Percentiles rank a stretch among this genome's conserved stretches.
Conservation (phyloP, 2,888 invertebrate genomes). For the Ichneumoninae sp. region DNA sequence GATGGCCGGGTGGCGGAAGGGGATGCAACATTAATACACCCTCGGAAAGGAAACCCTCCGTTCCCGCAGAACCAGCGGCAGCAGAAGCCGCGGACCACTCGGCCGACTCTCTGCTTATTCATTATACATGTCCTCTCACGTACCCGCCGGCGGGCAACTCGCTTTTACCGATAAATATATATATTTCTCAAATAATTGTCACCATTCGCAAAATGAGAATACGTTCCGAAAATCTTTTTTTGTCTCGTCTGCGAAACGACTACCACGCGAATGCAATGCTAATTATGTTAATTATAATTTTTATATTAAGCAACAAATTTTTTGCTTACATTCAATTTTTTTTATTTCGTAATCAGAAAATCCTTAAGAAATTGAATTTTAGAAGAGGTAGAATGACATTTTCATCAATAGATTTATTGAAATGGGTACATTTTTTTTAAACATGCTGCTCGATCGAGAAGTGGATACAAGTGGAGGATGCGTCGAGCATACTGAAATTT, state of each 20-base stretch:
- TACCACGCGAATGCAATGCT: too few relatives aligned
- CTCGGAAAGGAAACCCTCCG: slow-evolving; percentile 64
- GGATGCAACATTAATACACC: slow-evolving; percentile 77
- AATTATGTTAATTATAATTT: not conserved
- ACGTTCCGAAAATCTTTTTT: not conserved
- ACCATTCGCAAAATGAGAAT: slow-evolving; percentile 24
- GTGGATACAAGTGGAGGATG: not conserved
- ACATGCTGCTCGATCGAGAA: not conserved
- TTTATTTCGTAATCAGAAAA: not conserved
- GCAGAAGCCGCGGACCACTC: slow-evolving; percentile 68
- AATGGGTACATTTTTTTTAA: not conserved
- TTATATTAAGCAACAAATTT: not conserved
- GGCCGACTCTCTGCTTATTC: slow-evolving; percentile 71
- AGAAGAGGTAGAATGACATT: not conserved
- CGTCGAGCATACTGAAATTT: not conserved
- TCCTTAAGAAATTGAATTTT: not conserved
- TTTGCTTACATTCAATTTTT: not conserved
- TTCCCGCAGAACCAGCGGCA: slow-evolving; percentile 52
- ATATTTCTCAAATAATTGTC: slow-evolving; percentile 43
- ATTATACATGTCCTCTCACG: slow-evolving; percentile 75
- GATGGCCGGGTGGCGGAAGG: slow-evolving; percentile 71
- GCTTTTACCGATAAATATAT: slow-evolving; percentile 55
- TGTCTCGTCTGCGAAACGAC: too few relatives aligned
- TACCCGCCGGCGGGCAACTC: slow-evolving; percentile 44
- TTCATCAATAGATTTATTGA: too few relatives aligned